These are phyloP conservation scores for Raja brachyura DNA, from an alignment of 2,113 vertebrate genomes.

Conservation along the genomic window DNA sequence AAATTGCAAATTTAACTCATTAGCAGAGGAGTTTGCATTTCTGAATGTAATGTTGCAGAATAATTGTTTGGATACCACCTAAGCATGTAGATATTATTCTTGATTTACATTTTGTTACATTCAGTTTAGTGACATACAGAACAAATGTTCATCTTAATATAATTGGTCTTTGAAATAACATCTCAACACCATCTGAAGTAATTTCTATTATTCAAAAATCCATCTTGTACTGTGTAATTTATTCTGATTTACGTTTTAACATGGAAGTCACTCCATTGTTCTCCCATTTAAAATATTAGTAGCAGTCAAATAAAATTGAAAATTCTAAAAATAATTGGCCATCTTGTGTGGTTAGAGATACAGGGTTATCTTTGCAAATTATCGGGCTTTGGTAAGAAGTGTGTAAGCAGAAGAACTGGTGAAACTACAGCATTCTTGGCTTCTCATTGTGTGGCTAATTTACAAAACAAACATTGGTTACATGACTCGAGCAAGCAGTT, in stretches of 20 bases:
- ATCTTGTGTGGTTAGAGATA: too few relatives aligned
- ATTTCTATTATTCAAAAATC: not conserved
- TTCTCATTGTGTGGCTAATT: not conserved
- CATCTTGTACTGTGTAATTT: not conserved
- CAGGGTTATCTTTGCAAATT: too few relatives aligned
- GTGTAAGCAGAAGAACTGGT: too few relatives aligned
- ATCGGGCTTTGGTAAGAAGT: too few relatives aligned
- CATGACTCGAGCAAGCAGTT: not conserved
- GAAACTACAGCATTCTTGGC: not conserved
- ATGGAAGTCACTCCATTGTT: not conserved
- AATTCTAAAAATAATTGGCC: too few relatives aligned
- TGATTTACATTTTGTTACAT: constrained; percentile 9
- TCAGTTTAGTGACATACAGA: not conserved
- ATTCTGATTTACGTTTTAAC: not conserved
- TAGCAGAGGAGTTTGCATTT: not conserved
- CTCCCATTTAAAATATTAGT: not conserved
- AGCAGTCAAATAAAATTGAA: not conserved
- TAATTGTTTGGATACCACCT: not conserved
- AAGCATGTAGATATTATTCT: not conserved
- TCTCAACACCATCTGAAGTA: not conserved
- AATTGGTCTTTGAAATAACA: not conserved
- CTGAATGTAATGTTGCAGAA: not conserved
- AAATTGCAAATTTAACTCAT: not conserved
- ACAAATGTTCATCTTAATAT: not conserved
- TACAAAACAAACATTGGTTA: not conserved